phyloP scores from a whole-genome alignment of 2,113 vertebrate genomes.

The Nettapus auritus region DNA sequence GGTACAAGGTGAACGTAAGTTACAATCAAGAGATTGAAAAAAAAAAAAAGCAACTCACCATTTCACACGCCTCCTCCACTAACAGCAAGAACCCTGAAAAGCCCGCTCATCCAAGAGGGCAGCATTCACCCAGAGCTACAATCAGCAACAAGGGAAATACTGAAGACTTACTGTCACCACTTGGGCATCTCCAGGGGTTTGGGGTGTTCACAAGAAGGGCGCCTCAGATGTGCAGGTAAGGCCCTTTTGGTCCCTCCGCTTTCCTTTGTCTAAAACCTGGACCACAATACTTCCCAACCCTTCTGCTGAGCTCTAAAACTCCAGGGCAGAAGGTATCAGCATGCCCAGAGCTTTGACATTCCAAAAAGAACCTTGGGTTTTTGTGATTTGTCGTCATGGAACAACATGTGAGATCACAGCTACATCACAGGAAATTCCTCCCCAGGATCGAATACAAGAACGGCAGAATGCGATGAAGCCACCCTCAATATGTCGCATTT shows the following conservation, averaged over 20 bases:
- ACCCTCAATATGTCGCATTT: not conserved
- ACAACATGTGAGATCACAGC: not conserved
- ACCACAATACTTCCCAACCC: not conserved
- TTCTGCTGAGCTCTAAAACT: not conserved
- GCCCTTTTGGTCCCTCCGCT: not conserved
- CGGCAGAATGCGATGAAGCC: not conserved
- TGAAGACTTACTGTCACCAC: not conserved
- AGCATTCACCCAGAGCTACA: not conserved
- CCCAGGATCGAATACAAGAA: not conserved
- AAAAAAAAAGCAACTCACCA: not conserved
- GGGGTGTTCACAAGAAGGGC: not conserved
- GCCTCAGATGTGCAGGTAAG: not conserved
- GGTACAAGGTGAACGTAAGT: not conserved
- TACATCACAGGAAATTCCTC: not conserved
- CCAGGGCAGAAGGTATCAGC: not conserved
- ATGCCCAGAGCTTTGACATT: not conserved
- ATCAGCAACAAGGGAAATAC: not conserved
- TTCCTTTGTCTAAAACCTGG: not conserved
- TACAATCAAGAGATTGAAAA: not conserved
- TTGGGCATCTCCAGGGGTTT: not conserved
- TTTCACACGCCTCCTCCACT: not conserved
- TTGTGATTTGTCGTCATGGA: not conserved
- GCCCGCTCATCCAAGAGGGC: accelerated
- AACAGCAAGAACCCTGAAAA: not conserved
- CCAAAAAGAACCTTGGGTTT: not conserved